These are phyloP conservation scores for Aratinga solstitialis DNA, from an alignment of 2,797 vertebrate genomes.

Conservation along the genomic window DNA sequence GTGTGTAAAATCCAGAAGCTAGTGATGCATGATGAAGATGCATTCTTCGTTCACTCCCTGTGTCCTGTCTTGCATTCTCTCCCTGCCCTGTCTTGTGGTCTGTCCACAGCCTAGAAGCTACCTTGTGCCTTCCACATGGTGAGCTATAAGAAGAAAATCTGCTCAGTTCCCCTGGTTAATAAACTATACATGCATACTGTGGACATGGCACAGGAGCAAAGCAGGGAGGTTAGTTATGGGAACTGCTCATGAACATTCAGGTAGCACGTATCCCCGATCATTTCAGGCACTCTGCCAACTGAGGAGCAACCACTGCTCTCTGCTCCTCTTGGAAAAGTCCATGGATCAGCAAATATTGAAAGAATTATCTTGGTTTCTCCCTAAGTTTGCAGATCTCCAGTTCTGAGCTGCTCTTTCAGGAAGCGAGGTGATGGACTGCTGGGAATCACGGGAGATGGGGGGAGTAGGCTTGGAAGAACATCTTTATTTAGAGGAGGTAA, in stretches of 20 bases:
- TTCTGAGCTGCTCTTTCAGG: not conserved
- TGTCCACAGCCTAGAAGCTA: not conserved
- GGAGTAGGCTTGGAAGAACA: not conserved
- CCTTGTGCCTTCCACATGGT: not conserved
- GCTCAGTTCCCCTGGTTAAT: not conserved
- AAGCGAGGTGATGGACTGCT: not conserved
- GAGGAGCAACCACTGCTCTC: not conserved
- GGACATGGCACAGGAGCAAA: not conserved
- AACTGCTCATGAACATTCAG: slow-evolving; percentile 12
- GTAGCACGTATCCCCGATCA: not conserved
- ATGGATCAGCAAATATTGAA: not conserved
- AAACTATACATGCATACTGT: not conserved
- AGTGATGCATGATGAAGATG: not conserved
- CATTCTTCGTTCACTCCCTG: not conserved
- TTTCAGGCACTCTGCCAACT: slow-evolving; percentile 9
- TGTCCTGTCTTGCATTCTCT: not conserved
- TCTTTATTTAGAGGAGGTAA: not conserved
- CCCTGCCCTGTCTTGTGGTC: not conserved
- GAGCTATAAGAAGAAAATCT: not conserved
- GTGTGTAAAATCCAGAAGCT: not conserved
- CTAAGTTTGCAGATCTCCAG: not conserved
- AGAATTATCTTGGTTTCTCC: not conserved
- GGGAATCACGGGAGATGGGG: fast-evolving
- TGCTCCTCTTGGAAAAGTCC: not conserved
- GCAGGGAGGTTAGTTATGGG: slow-evolving; percentile 33